Evolutionary conservation across 2,113 vertebrate genomes (phyloP).

Genomic region (Galemys pyrenaicus): DNA sequence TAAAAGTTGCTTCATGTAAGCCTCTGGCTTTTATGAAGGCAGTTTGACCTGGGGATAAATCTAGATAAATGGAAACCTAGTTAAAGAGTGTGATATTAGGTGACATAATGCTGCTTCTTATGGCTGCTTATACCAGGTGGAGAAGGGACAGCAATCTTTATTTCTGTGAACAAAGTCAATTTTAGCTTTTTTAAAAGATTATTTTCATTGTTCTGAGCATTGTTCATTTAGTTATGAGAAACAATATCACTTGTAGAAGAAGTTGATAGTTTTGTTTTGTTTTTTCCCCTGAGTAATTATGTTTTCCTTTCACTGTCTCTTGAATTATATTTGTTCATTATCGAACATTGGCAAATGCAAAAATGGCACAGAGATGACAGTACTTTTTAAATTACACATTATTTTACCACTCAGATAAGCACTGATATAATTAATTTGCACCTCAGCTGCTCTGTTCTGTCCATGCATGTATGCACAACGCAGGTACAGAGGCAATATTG

Average conservation of each 20-base stretch:
- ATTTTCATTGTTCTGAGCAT: background rate
- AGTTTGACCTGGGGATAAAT: background rate
- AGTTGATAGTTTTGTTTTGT: no score
- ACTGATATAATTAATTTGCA: background rate
- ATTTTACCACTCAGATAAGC: background rate
- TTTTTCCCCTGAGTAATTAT: constrained; percentile 40
- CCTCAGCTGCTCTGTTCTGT: background rate
- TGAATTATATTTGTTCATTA: constrained; percentile 2
- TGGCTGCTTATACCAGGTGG: background rate
- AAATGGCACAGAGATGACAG: background rate
- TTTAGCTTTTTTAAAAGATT: background rate
- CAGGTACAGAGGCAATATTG: background rate
- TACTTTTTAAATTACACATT: background rate
- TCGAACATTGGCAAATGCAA: background rate
- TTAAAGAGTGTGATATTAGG: background rate
- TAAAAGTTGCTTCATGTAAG: background rate
- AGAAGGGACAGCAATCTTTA: background rate
- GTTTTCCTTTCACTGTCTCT: background rate
- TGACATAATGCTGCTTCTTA: background rate
- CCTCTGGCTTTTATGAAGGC: background rate
- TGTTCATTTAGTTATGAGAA: constrained; percentile 30
- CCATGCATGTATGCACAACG: background rate
- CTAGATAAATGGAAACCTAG: background rate
- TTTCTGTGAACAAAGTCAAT: background rate
- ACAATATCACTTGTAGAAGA: background rate